Base-by-base conservation (phyloP, 2,888 invertebrate genomes). In the Selenia dentaria region DNA sequence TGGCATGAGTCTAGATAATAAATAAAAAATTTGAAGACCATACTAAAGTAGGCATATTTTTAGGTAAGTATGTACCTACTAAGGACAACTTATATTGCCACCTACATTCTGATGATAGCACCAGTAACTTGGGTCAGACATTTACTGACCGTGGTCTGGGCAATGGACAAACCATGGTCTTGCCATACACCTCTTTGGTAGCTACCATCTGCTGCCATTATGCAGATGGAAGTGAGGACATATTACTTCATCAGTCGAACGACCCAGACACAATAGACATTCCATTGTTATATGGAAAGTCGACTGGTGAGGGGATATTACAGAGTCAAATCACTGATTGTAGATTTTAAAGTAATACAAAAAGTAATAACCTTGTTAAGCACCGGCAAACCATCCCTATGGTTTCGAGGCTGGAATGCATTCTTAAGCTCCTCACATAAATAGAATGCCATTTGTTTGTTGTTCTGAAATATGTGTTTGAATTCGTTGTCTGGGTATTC, bases 121-220 rank as follows among this genome's bases (percentile, higher is more conserved):
- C 26, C 11, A 10, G 27, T 25, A 27, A 33, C 32, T 20, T 33
- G 39, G 2, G 10, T 8, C 24, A 31, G 13, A 10, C 24, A 39
- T 39, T 32, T 39, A 11, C 39, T 39, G 8, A 39, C 31, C 1
- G 40, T 41, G n/a, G 33, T 41, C 11, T 41, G 40, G 18, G 13
- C 40, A 3, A 41, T 33, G 11, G 24, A 24, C 8, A 41, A 3
- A 6, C 9, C 26, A 20, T 33, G 40, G 27, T 33, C 27, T 33
- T 41, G 40, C n/a, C 40, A 1, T n/a, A 16, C 16, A 3, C 33
- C 26, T 6, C 40, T 11, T 14, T 41, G 40, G 27, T 41, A 41
- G 11, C 16, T 32, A 1, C 40, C 40, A 26, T 33, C 33, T n/a
- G 14, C n/a, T n/a, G n/a, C 33, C 14, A 33, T 6, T 1, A 41